Percentiles rank a stretch among this genome's conserved stretches.
These are phyloP conservation scores for Callochromis pleurospilus DNA, from an alignment of 2,113 vertebrate species.

Conservation along the genomic window DNA sequence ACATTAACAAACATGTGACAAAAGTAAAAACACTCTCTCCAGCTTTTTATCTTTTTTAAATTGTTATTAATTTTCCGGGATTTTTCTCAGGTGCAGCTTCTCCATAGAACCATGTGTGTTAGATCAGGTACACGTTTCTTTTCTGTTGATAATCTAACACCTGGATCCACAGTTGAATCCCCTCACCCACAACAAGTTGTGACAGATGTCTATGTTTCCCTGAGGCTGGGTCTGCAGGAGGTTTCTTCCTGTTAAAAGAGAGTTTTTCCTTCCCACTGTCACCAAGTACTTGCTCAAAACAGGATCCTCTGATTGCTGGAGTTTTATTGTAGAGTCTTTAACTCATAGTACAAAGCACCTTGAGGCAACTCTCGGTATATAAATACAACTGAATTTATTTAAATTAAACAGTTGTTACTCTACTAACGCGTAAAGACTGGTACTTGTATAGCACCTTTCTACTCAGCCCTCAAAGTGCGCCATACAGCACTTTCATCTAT, in stretches of 20 bases:
- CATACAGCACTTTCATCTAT: background rate
- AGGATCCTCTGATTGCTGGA: background rate
- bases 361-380: background rate
- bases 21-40: background rate
- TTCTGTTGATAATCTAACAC: background rate
- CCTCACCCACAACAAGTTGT: background rate
- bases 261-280: background rate
- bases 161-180: background rate
- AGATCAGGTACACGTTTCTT: background rate
- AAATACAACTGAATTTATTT: background rate
- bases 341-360: background rate
- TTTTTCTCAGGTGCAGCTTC: background rate
- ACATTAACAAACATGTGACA: background rate
- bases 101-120: background rate
- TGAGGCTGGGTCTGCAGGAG: background rate
- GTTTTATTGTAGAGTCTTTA: background rate
- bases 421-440: background rate
- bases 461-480: background rate
- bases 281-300: background rate
- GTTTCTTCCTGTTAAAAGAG: background rate
- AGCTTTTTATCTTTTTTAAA: background rate
- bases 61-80: rapidly evolving
- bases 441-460: background rate
- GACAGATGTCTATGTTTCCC: background rate
- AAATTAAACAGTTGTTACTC: background rate